phyloP scores from a whole-genome alignment of 2,888 invertebrate genomes.

The Pseudococcus jackbeardsleyi region DNA sequence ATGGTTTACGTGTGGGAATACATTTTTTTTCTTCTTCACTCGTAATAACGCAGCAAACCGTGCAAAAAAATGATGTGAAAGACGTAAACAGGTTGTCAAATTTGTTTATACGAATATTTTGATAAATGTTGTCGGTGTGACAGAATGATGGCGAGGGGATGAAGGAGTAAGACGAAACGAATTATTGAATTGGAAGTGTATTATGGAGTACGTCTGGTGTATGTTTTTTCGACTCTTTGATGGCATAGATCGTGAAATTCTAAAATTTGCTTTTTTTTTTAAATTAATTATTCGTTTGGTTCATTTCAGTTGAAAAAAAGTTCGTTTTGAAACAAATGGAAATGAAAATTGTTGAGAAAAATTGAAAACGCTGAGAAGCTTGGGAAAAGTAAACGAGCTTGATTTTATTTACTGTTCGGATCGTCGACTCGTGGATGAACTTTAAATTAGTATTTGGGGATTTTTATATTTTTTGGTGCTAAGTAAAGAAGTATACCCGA shows the following conservation, averaged over 20 bases:
- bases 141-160: neutral
- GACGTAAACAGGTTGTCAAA: neutral
- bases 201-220: neutral
- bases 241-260: too few species aligned
- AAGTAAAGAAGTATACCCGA: neutral
- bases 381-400: too few species aligned
- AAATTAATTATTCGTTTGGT: too few species aligned
- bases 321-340: neutral
- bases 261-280: too few species aligned
- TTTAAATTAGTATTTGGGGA: neutral
- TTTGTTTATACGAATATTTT: neutral
- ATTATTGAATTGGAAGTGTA: neutral
- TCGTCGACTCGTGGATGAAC: neutral
- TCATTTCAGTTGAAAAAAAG: too few species aligned
- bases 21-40: too few species aligned
- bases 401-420: neutral
- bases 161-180: neutral
- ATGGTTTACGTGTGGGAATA: too few species aligned
- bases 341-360: neutral
- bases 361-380: too few species aligned
- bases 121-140: slow-evolving; percentile 3
- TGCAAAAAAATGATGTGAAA: neutral
- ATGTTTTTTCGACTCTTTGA: neutral
- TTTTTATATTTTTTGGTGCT: neutral
- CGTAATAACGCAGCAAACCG: neutral